Conservation (phyloP, 1,140 invertebrate genomes). For the Nasonia vitripennis region DNA sequence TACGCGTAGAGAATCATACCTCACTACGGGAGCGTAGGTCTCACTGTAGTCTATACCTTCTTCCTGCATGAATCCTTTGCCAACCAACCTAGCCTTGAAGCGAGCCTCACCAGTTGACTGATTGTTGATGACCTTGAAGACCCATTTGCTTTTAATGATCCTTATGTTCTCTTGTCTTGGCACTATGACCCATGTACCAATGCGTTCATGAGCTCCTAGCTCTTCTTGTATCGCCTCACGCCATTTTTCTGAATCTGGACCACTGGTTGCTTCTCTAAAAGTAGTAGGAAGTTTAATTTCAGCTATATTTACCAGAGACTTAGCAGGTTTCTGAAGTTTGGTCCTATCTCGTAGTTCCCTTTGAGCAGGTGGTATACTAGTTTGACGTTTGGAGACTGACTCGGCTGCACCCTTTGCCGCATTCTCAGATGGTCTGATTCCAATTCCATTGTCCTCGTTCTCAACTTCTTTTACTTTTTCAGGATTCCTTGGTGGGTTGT, state of each 20-base stretch:
- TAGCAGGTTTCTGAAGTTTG: neutral
- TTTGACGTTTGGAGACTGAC: neutral
- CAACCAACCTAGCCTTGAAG: neutral
- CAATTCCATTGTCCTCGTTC: neutral
- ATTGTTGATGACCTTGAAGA: conserved; percentile 33
- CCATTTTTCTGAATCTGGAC: conserved; percentile 53
- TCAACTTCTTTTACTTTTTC: neutral
- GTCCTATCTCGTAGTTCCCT: neutral
- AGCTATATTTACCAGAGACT: conserved; percentile 21
- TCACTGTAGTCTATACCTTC: conserved; percentile 38
- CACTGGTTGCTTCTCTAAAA: conserved; percentile 52
- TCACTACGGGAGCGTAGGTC: neutral
- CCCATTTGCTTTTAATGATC: conserved; percentile 17
- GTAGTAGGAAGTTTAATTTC: conserved; percentile 42
- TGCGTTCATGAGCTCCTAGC: conserved; percentile 51
- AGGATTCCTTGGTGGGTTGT: no score
- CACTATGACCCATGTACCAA: conserved; percentile 46
- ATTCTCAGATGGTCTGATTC: neutral
- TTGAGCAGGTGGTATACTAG: neutral
- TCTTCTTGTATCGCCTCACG: conserved; percentile 56
- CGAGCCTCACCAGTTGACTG: neutral
- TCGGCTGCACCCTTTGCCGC: neutral
- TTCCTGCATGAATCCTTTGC: neutral
- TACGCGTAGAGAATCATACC: conserved; percentile 37
- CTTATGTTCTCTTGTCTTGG: neutral